A percentile compares a stretch with the other conserved stretches of the same genome.
Evolutionary conservation across 1,140 invertebrate genomes (phyloP).

Genomic region (Bombus waltoni): DNA sequence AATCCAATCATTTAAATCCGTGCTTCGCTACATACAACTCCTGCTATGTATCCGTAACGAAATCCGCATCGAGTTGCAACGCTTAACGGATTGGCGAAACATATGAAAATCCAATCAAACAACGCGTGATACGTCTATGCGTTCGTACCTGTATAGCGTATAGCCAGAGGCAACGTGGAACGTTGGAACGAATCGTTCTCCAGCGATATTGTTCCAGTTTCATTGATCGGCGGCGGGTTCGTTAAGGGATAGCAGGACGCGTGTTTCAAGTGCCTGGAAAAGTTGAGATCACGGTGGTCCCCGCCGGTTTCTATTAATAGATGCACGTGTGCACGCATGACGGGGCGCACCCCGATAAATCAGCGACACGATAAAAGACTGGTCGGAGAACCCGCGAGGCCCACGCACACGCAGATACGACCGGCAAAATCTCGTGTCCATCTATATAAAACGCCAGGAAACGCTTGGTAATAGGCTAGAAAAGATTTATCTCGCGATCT

Average conservation of each 20-base stretch:
- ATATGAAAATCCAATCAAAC: slow-evolving; percentile 30
- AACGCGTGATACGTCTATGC: neutral
- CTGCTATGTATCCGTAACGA: neutral
- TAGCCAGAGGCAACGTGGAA: neutral
- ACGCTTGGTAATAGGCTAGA: neutral
- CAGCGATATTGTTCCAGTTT: slow-evolving; percentile 22
- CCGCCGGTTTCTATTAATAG: slow-evolving; percentile 67
- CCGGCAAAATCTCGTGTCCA: slow-evolving; percentile 8
- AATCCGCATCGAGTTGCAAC: neutral
- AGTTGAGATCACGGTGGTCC: slow-evolving; percentile 51
- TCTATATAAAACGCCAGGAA: neutral
- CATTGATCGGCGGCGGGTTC: neutral
- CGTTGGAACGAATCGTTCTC: slow-evolving; percentile 4
- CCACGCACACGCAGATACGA: slow-evolving; percentile 28
- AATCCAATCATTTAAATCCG: neutral
- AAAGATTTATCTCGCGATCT: neutral
- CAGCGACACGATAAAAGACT: slow-evolving; percentile 65
- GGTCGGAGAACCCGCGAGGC: slow-evolving; percentile 29
- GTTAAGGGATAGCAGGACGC: neutral
- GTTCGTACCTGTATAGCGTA: too few relatives aligned
- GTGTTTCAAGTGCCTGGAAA: neutral
- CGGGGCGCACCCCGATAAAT: slow-evolving; percentile 67
- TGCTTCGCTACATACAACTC: neutral
- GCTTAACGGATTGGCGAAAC: slow-evolving; percentile 9
- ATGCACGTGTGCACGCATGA: slow-evolving; percentile 60